A percentile compares a stretch with the other conserved stretches of the same genome.
These are phyloP conservation scores for Eurypyga helias DNA, from an alignment of 2,113 vertebrate genomes.

Conservation along the genomic window DNA sequence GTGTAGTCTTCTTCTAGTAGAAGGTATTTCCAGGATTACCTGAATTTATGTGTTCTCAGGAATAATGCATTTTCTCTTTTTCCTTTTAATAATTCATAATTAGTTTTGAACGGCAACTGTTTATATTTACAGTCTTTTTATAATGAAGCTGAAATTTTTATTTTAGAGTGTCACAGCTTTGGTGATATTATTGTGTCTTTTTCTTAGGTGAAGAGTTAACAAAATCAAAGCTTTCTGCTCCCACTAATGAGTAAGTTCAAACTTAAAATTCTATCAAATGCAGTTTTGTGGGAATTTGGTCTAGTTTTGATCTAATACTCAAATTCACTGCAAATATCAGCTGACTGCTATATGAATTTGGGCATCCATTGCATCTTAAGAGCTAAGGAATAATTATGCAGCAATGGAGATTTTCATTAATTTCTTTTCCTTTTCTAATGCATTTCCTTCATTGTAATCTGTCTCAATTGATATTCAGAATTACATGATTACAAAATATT, in stretches of 20 bases:
- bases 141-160: conserved; percentile 17
- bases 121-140: not conserved
- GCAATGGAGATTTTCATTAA: not conserved
- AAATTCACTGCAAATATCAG: not conserved
- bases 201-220: conserved; percentile 90
- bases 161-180: conserved; percentile 13
- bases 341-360: not conserved
- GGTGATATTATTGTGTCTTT: conserved; percentile 26
- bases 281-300: not conserved
- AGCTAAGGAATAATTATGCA: not conserved
- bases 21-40: not conserved
- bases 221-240: conserved; percentile 79
- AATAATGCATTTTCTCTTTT: not conserved
- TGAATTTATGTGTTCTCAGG: not conserved
- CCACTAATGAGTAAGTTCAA: conserved; percentile 88
- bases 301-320: not conserved
- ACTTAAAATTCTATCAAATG: not conserved
- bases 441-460: not conserved
- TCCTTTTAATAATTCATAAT: not conserved
- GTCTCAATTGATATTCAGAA: not conserved
- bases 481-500: not conserved
- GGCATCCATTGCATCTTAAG: not conserved
- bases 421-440: not conserved
- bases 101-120: not conserved
- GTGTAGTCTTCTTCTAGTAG: not conserved